A percentile compares a stretch with the other conserved stretches of the same genome.
These are phyloP conservation scores for Oryctolagus cuniculus DNA, from an alignment of 2,113 vertebrate species.

Conservation along the genomic window DNA sequence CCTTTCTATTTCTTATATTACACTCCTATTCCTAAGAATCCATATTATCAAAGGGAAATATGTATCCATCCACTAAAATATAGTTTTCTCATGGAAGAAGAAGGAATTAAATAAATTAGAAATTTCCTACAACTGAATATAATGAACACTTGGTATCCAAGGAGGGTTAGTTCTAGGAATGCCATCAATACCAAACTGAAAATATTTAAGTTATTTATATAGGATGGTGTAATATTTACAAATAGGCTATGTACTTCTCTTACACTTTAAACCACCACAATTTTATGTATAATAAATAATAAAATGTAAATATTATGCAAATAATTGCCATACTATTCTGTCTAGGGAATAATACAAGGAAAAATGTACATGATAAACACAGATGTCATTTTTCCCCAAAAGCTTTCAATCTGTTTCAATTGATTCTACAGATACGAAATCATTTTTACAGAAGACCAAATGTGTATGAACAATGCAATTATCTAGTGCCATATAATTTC, in stretches of 20 bases:
- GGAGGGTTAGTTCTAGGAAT: neutral
- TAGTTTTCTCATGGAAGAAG: neutral
- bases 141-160: neutral
- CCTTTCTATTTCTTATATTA: neutral
- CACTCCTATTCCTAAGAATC: neutral
- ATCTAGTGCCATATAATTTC: neutral
- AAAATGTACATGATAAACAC: neutral
- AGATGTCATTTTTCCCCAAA: neutral
- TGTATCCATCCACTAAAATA: neutral
- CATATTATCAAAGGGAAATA: neutral
- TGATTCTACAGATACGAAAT: neutral
- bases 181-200: neutral
- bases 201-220: neutral
- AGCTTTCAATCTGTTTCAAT: neutral
- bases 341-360: neutral
- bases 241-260: neutral
- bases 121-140: neutral
- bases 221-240: fast-evolving
- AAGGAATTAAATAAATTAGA: neutral
- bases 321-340: neutral
- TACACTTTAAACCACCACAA: neutral
- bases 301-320: neutral
- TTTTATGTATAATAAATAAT: neutral
- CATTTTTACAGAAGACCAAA: neutral
- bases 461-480: neutral